phyloP scores from a whole-genome alignment of 2,113 vertebrate species.

The Acinonyx jubatus region DNA sequence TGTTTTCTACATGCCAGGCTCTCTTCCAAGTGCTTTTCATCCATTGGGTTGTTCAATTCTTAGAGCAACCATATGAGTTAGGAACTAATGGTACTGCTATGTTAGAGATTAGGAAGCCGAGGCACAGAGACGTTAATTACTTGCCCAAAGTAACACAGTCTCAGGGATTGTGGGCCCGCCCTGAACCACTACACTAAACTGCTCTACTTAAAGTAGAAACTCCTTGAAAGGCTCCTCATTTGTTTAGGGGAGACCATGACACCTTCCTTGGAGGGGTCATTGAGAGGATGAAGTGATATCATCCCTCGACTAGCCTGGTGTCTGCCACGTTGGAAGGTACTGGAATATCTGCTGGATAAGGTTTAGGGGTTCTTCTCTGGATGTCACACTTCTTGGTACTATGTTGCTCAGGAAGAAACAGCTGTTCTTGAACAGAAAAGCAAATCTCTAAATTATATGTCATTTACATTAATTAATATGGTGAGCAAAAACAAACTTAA shows the following conservation, averaged over 20 bases:
- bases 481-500: constrained; percentile 3
- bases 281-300: neutral
- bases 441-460: neutral
- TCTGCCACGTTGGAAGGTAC: neutral
- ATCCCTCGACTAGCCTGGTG: neutral
- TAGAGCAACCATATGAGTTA: neutral
- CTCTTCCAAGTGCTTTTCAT: neutral
- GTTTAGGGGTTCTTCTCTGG: neutral
- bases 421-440: neutral
- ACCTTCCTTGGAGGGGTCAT: neutral
- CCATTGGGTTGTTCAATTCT: neutral
- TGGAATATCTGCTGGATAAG: neutral
- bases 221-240: neutral
- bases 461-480: neutral
- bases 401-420: neutral
- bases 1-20: neutral
- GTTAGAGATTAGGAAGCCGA: neutral
- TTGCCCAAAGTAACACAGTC: neutral
- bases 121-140: neutral
- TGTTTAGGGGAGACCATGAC: neutral
- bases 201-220: neutral
- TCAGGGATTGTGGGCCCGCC: neutral
- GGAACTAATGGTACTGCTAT: neutral
- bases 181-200: neutral
- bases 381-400: neutral